These are phyloP conservation scores for Busseola fusca DNA, from an alignment of 2,888 invertebrate genomes.

Conservation along the genomic window DNA sequence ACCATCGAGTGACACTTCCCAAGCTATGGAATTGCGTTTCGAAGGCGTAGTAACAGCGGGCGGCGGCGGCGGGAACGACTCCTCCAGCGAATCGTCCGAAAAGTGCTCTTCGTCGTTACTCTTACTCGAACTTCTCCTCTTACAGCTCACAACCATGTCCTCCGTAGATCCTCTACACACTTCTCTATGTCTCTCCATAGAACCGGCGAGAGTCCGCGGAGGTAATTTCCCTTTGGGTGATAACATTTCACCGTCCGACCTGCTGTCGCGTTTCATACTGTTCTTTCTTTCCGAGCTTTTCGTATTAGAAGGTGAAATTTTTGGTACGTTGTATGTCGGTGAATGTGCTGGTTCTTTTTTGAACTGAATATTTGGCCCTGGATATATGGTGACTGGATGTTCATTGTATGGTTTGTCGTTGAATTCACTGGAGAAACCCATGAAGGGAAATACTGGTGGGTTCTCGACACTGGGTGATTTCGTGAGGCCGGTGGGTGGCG, in stretches of 20 bases:
- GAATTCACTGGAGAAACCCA: slow-evolving; percentile 87
- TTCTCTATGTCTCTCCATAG: slow-evolving; percentile 94
- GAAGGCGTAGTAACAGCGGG: slow-evolving; percentile 89
- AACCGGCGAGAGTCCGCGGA: slow-evolving; percentile 92
- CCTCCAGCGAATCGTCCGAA: slow-evolving; percentile 95
- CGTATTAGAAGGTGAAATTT: slow-evolving; percentile 82
- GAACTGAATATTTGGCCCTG: slow-evolving; percentile 86
- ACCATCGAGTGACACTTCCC: slow-evolving; percentile 95
- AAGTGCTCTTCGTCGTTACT: slow-evolving; percentile 90
- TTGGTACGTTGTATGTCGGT: slow-evolving; percentile 81
- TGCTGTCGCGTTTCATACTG: slow-evolving; percentile 78
- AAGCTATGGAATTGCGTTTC: slow-evolving; percentile 95
- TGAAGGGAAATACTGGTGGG: slow-evolving; percentile 85
- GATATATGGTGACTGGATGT: slow-evolving; percentile 91
- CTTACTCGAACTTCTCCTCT: slow-evolving; percentile 77
- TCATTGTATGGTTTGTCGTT: slow-evolving; percentile 89
- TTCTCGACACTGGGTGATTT: slow-evolving; percentile 85
- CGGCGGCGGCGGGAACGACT: slow-evolving; percentile 91
- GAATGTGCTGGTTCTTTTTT: slow-evolving; percentile 78
- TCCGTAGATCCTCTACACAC: slow-evolving; percentile 91
- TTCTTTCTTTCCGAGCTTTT: slow-evolving; percentile 78
- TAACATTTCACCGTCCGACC: slow-evolving; percentile 83
- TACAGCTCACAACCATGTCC: slow-evolving; percentile 80
- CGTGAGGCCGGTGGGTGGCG: slow-evolving; percentile 69
- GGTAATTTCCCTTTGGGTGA: slow-evolving; percentile 89